A percentile compares a stretch with the other conserved stretches of the same genome.
Evolutionary conservation across 2,797 vertebrate species (phyloP).

Genomic region (Poecilia gillii): DNA sequence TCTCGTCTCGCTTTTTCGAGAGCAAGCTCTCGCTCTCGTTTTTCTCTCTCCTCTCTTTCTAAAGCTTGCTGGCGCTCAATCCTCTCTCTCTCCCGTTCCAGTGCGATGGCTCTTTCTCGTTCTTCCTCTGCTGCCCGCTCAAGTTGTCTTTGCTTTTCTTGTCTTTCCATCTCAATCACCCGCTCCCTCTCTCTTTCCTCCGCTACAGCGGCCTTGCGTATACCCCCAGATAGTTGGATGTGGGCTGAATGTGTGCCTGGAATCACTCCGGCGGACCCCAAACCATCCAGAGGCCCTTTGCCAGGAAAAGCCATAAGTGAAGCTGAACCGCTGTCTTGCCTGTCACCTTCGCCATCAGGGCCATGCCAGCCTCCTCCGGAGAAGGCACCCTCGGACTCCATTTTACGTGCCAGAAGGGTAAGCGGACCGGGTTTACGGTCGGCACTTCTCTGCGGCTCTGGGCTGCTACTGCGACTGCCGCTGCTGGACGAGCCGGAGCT

Average conservation of each 20-base stretch:
- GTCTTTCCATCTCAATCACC: slow-evolving; percentile 55
- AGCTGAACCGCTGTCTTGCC: slow-evolving; percentile 59
- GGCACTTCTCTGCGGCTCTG: slow-evolving; percentile 84
- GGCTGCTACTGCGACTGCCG: slow-evolving; percentile 85
- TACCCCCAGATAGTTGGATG: slow-evolving; percentile 70
- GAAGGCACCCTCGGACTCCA: slow-evolving; percentile 83
- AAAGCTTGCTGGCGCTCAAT: slow-evolving; percentile 70
- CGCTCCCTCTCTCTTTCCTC: slow-evolving; percentile 68
- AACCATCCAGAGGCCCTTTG: slow-evolving; percentile 64
- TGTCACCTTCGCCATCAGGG: slow-evolving; percentile 58
- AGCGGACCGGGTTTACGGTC: slow-evolving; percentile 82
- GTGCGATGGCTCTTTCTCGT: slow-evolving; percentile 47
- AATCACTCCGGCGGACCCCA: slow-evolving; percentile 69
- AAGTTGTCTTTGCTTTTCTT: slow-evolving; percentile 64
- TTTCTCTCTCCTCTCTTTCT: slow-evolving; percentile 68
- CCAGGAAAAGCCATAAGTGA: slow-evolving; percentile 58
- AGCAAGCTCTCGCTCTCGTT: slow-evolving; percentile 63
- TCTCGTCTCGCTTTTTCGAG: slow-evolving; percentile 66
- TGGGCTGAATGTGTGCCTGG: slow-evolving; percentile 62
- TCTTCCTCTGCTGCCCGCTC: slow-evolving; percentile 64
- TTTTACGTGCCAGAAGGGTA: slow-evolving; percentile 81
- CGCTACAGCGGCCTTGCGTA: slow-evolving; percentile 63
- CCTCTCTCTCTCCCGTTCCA: slow-evolving; percentile 63
- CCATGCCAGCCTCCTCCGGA: slow-evolving; percentile 75
- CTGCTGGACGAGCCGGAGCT: slow-evolving; percentile 84